Evolutionary conservation across 2,888 invertebrate species (phyloP).

Genomic region (Melanostoma scalare): DNA sequence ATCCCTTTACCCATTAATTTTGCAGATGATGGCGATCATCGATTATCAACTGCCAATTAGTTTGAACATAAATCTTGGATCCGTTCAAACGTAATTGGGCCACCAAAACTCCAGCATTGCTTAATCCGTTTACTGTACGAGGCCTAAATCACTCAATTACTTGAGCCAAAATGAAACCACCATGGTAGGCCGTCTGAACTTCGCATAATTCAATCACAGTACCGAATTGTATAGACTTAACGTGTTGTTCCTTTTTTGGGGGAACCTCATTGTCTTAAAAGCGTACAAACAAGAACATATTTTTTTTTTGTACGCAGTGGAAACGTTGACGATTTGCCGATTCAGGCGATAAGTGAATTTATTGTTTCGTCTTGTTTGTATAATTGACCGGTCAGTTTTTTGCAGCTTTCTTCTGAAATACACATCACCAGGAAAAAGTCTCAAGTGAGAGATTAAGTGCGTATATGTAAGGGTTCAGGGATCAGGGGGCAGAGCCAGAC

Average conservation of each 20-base stretch:
- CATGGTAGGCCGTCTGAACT: constrained; percentile 48
- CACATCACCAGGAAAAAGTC: neutral
- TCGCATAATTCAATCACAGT: constrained; percentile 69
- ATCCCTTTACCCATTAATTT: constrained; percentile 6
- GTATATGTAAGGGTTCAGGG: too few relatives aligned
- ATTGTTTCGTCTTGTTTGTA: constrained; percentile 67
- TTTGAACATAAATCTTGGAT: constrained; percentile 69
- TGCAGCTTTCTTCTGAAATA: constrained; percentile 4
- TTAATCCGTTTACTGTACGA: constrained; percentile 55
- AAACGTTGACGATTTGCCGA: constrained; percentile 67
- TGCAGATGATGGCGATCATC: constrained; percentile 62
- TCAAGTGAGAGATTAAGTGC: constrained; percentile 46
- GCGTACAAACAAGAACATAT: neutral
- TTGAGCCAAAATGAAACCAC: constrained; percentile 64
- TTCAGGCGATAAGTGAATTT: constrained; percentile 72
- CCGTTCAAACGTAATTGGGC: constrained; percentile 70
- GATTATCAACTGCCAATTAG: constrained; percentile 72
- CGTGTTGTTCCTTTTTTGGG: constrained; percentile 17
- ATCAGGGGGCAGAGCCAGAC: neutral
- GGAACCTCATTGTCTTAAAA: constrained; percentile 49
- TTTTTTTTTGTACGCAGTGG: constrained; percentile 12
- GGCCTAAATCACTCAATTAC: constrained; percentile 71
- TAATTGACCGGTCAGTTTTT: constrained; percentile 57
- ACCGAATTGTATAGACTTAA: constrained; percentile 15
- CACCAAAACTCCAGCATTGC: constrained; percentile 52